Percentiles rank a stretch among this genome's conserved stretches.
Conservation (phyloP, 2,797 vertebrate genomes). For the Lophius americanus region DNA sequence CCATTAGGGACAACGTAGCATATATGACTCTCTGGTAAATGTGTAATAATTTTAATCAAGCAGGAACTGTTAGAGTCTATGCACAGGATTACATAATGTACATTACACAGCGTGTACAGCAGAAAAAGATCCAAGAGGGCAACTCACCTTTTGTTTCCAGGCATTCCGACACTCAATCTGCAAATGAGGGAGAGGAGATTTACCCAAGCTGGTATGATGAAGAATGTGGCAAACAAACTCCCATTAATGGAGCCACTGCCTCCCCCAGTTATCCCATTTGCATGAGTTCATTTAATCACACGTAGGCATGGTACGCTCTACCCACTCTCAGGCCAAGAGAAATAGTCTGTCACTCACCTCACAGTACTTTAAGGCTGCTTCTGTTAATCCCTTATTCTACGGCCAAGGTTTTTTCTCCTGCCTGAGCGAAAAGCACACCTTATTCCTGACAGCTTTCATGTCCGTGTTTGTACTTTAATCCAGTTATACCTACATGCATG, state of each 20-base stretch:
- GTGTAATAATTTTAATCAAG: conserved; percentile 6
- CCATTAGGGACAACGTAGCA: neutral
- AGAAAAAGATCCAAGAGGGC: conserved; percentile 23
- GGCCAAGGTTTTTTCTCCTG: conserved; percentile 24
- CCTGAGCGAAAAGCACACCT: conserved; percentile 32
- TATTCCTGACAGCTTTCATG: conserved; percentile 50
- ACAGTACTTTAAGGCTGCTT: conserved; percentile 6
- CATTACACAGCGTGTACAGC: conserved; percentile 12
- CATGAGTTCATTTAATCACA: conserved; percentile 59
- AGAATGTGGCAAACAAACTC: conserved; percentile 52
- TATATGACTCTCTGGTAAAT: too few species aligned
- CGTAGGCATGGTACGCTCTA: conserved; percentile 20
- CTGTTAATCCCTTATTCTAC: conserved; percentile 44
- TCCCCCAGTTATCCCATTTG: conserved; percentile 52
- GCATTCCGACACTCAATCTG: conserved; percentile 44
- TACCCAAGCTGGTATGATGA: conserved; percentile 39
- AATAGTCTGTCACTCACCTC: conserved; percentile 31
- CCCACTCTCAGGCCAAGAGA: conserved; percentile 14
- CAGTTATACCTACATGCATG: too few species aligned
- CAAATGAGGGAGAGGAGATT: conserved; percentile 64
- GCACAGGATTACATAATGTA: conserved; percentile 24
- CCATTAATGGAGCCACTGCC: conserved; percentile 51
- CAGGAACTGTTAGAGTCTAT: conserved; percentile 5
- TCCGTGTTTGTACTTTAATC: conserved; percentile 6
- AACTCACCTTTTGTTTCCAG: conserved; percentile 56